Evolutionary conservation across 2,113 vertebrate species (phyloP), one percentile per base, ranked within the genome.

Genomic region (Mus spicilegus): DNA sequence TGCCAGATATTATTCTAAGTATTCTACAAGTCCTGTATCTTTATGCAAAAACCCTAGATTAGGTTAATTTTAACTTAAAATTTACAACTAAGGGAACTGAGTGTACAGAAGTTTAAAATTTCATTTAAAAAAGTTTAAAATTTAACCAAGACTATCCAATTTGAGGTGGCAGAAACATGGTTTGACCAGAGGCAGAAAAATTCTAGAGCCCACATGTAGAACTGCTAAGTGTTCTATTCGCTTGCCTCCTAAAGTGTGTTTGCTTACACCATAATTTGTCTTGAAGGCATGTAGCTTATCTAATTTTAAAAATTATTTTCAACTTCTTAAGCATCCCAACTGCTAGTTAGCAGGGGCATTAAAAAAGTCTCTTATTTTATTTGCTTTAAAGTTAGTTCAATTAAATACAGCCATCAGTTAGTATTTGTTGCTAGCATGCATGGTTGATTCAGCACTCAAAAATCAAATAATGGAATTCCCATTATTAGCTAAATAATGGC

Each of bases 1-100:
- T 70, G 20, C 13, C 11, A 91, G 56, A 33, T n/a, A 94, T 6
- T 95, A 46, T 65, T 94, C 49, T 81, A 95, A 63, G 22, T 63
- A 63, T 63, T 63, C 24, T 63, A 69, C 51, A 87, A 87, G 56
- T 51, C 77, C 70, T 78, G 7, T 91, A 26, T 49, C 6, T 90
- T 91, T 75, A 82, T 1, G 76, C 1, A 78, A 69, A 36, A 82
- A 58, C 93, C 12, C 67, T 91, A 49, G 97, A 69, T 46, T 51
- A 93, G 16, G 22, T 89, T 26, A 56, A 61, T 92, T 95, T 51
- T 92, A 95, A 75, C 8, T 3, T 0, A 0, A 69, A 70, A 97
- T 95, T 97, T 97, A 78, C 56, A 97, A 78, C 73, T 63, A 39
- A 96, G 63, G 63, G 85, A 97, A 87, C 26, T 87, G 87, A 89